These are phyloP conservation scores for Chionodraco myersi DNA, from an alignment of 2,113 vertebrate species.

Conservation along the genomic window DNA sequence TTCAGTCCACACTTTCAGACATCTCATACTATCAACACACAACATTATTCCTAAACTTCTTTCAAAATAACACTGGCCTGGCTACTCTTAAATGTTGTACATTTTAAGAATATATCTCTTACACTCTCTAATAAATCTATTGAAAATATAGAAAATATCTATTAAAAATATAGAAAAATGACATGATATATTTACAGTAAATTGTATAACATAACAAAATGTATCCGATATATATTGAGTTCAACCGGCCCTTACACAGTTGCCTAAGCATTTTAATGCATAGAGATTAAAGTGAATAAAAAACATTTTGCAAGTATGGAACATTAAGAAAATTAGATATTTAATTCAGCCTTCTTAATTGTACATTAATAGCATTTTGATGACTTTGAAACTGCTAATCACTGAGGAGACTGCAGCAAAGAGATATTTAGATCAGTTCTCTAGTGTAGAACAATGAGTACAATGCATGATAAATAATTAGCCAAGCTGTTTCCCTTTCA, in stretches of 20 bases:
- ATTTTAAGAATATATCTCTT: neutral
- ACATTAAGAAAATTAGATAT: too few relatives aligned
- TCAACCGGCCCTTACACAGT: too few relatives aligned
- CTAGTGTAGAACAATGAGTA: neutral
- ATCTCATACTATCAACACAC: neutral
- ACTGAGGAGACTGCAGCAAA: too few relatives aligned
- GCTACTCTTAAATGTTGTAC: neutral
- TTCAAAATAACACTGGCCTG: neutral
- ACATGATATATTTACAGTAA: neutral
- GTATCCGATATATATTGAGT: too few relatives aligned
- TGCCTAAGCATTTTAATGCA: too few relatives aligned
- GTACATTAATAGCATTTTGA: too few relatives aligned
- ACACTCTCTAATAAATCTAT: too few relatives aligned
- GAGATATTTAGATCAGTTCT: neutral
- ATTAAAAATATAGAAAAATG: neutral
- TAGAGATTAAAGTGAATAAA: too few relatives aligned
- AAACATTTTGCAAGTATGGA: too few relatives aligned
- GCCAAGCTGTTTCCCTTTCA: constrained; percentile 15
- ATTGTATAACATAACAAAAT: neutral
- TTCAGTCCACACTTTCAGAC: neutral
- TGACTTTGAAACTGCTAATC: too few relatives aligned
- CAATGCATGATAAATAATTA: neutral
- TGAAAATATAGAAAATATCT: neutral
- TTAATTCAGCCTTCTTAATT: too few relatives aligned
- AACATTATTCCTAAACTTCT: neutral